Percentiles rank a stretch among this genome's conserved stretches.
These are phyloP conservation scores for Coleophora flavipennella DNA, from an alignment of 2,888 invertebrate genomes.

Conservation along the genomic window DNA sequence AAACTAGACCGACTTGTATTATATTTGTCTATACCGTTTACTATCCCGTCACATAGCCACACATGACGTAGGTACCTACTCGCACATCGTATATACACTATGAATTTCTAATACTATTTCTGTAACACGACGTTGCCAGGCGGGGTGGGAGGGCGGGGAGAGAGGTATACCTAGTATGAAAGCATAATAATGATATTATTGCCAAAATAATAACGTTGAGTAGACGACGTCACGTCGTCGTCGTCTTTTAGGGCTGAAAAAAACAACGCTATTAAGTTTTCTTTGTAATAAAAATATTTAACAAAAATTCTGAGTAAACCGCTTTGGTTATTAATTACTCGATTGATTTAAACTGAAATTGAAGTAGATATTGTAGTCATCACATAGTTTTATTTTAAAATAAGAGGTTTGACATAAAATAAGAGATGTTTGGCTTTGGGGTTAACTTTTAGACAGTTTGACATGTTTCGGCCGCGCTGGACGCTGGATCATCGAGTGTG, in stretches of 20 bases:
- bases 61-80: too few relatives aligned
- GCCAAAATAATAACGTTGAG: constrained; percentile 53
- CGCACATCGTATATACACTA: constrained; percentile 58
- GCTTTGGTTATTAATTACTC: too few relatives aligned
- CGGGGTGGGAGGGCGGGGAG: constrained; percentile 19
- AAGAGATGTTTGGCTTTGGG: background rate
- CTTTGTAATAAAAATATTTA: too few relatives aligned
- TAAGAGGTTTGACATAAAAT: background rate
- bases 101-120: constrained; percentile 60
- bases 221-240: constrained; percentile 33
- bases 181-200: constrained; percentile 54
- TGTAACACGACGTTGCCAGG: constrained; percentile 43
- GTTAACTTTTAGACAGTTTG: background rate
- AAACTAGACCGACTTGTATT: too few relatives aligned
- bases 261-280: too few relatives aligned
- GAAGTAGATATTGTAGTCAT: too few relatives aligned
- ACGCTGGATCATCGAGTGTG: background rate
- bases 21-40: too few relatives aligned
- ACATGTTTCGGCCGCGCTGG: too few relatives aligned
- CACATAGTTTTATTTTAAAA: too few relatives aligned
- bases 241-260: constrained; percentile 25
- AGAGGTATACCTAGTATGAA: constrained; percentile 28
- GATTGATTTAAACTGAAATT: too few relatives aligned
- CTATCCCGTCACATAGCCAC: too few relatives aligned
- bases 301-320: too few relatives aligned